A percentile compares a stretch with the other conserved stretches of the same genome.
These are phyloP conservation scores for Thelaira solivaga DNA, from an alignment of 2,888 invertebrate genomes.

Conservation along the genomic window DNA sequence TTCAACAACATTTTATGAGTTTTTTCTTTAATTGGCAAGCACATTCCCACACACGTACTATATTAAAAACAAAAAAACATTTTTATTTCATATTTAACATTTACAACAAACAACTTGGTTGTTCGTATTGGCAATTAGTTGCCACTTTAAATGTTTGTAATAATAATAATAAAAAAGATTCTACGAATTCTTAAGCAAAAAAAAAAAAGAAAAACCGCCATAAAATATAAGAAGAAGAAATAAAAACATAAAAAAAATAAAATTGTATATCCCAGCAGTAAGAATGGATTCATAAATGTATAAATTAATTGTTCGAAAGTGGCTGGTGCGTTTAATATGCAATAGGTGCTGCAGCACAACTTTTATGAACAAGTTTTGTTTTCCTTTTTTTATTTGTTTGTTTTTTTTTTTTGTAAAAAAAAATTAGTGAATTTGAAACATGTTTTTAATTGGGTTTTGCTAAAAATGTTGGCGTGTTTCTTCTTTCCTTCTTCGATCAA, in stretches of 20 bases:
- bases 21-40: slow-evolving; percentile 32
- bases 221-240: no score
- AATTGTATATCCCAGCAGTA: no score
- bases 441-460: not conserved
- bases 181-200: not conserved
- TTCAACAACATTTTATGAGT: slow-evolving; percentile 43
- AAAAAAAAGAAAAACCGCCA: not conserved
- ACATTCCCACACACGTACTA: not conserved
- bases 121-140: not conserved
- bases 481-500: not conserved
- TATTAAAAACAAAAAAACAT: not conserved
- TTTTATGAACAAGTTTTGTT: not conserved
- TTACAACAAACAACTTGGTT: not conserved
- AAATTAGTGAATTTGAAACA: not conserved
- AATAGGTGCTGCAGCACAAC: not conserved
- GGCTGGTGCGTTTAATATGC: no score
- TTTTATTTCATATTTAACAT: slow-evolving; percentile 11
- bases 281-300: not conserved
- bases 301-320: not conserved
- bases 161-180: not conserved
- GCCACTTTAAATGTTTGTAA: not conserved
- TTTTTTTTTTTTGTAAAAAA: not conserved
- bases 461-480: not conserved
- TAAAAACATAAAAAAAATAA: no score
- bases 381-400: not conserved